Percentiles rank a stretch among this genome's conserved stretches.
phyloP scores from a whole-genome alignment of 2,888 invertebrate species.

The Drosophila mettleri region DNA sequence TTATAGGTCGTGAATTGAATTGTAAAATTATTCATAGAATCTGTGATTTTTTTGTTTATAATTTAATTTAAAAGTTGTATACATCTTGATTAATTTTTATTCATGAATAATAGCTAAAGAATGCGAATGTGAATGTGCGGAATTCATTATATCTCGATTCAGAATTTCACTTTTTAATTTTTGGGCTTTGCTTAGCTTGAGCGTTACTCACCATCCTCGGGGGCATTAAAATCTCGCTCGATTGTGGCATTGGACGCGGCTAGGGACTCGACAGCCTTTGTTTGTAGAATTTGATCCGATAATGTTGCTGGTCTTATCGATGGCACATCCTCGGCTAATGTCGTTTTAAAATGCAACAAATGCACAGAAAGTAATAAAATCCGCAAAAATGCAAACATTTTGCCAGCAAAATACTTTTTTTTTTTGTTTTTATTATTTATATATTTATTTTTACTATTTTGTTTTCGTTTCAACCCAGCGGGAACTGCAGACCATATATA shows the following conservation, averaged over 20 bases:
- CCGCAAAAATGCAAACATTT: conserved; percentile 69
- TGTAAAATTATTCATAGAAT: not conserved
- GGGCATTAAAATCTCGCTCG: conserved; percentile 9
- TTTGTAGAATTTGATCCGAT: conserved; percentile 42
- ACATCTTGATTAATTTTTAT: not conserved
- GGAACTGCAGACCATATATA: conserved; percentile 68
- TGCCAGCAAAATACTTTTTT: conserved; percentile 40
- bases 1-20: no score
- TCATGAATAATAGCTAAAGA: conserved; percentile 3
- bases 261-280: conserved; percentile 31
- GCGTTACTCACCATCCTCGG: conserved; percentile 52
- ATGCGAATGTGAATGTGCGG: conserved; percentile 36
- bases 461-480: conserved; percentile 62
- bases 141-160: conserved; percentile 54
- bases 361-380: conserved; percentile 76
- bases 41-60: not conserved
- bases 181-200: not conserved
- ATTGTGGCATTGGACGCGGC: conserved; percentile 45
- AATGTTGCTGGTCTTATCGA: conserved; percentile 32
- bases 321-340: conserved; percentile 56
- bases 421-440: conserved; percentile 5
- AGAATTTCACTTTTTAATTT: conserved; percentile 44
- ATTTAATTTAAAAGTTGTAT: not conserved
- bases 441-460: conserved; percentile 55
- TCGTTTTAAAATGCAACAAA: conserved; percentile 76